Evolutionary conservation across 1,140 invertebrate species (phyloP).

Genomic region (Drosophila littoralis): DNA sequence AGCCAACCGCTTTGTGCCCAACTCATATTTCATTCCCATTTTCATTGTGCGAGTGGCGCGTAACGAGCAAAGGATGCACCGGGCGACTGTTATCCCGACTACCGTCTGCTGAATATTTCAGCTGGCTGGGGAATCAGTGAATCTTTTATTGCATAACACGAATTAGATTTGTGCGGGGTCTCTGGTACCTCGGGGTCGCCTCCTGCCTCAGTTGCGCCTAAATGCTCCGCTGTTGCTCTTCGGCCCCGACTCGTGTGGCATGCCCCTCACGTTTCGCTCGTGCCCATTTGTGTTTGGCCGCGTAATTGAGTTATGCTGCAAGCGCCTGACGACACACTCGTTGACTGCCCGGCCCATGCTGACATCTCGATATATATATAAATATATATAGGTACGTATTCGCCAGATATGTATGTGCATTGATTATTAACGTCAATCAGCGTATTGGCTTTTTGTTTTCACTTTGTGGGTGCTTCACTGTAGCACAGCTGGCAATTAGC

Average conservation of each 20-base stretch:
- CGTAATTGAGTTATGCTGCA: slow-evolving; percentile 71
- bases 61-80: slow-evolving; percentile 35
- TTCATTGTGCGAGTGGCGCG: slow-evolving; percentile 39
- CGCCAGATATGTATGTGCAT: slow-evolving; percentile 21
- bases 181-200: not conserved
- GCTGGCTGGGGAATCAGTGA: slow-evolving; percentile 42
- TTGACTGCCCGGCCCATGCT: not conserved
- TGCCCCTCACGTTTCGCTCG: slow-evolving; percentile 60
- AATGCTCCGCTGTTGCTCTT: not conserved
- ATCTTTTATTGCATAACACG: slow-evolving; percentile 72
- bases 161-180: slow-evolving; percentile 38
- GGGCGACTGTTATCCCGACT: slow-evolving; percentile 32
- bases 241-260: slow-evolving; percentile 21
- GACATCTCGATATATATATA: not conserved
- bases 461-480: slow-evolving; percentile 2
- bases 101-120: slow-evolving; percentile 72
- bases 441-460: slow-evolving; percentile 49
- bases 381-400: not conserved
- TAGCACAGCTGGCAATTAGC: slow-evolving; percentile 51
- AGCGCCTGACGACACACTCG: not conserved
- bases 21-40: slow-evolving; percentile 63
- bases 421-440: slow-evolving; percentile 69
- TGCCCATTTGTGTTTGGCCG: slow-evolving; percentile 29
- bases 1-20: slow-evolving; percentile 35
- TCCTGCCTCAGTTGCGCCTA: slow-evolving; percentile 10